These are phyloP conservation scores for Rhyacophila brunnea DNA, from an alignment of 1,140 invertebrate genomes.

Conservation along the genomic window DNA sequence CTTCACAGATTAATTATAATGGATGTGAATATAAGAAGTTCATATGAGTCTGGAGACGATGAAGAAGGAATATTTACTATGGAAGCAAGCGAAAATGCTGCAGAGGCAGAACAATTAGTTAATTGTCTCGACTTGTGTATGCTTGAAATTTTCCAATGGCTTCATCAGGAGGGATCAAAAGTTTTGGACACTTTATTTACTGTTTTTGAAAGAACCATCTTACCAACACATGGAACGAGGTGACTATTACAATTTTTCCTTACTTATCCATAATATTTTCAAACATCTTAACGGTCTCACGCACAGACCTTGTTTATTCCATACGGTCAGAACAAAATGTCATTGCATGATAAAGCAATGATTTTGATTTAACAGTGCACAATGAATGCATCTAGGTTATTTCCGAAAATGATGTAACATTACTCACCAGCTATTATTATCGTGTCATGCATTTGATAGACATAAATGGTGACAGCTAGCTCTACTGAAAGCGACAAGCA, in stretches of 20 bases:
- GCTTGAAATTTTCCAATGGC: slow-evolving; percentile 49
- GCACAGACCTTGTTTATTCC: too few relatives aligned
- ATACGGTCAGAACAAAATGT: too few relatives aligned
- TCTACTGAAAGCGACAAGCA: too few relatives aligned
- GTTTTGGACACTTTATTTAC: slow-evolving; percentile 43
- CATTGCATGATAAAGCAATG: too few relatives aligned
- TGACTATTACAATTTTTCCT: slow-evolving; percentile 32
- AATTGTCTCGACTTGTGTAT: slow-evolving; percentile 49
- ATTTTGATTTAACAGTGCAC: too few relatives aligned
- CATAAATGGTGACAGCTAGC: too few relatives aligned
- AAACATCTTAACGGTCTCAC: too few relatives aligned
- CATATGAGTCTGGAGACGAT: slow-evolving; percentile 19
- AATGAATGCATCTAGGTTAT: too few relatives aligned
- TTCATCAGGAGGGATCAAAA: slow-evolving; percentile 46
- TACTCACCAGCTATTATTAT: too few relatives aligned
- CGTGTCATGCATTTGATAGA: too few relatives aligned
- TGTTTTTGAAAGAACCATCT: slow-evolving; percentile 47
- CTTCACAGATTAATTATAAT: slow-evolving; percentile 47
- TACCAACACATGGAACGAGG: slow-evolving; percentile 52
- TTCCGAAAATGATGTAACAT: too few relatives aligned
- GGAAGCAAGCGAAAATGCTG: slow-evolving; percentile 40
- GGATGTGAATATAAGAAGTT: slow-evolving; percentile 47
- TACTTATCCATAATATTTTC: too few relatives aligned
- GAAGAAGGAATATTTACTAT: slow-evolving; percentile 41
- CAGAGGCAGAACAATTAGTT: slow-evolving; percentile 40